These are phyloP conservation scores for Sceliomorpha sp. DNA, from an alignment of 2,888 invertebrate genomes.

Conservation along the genomic window DNA sequence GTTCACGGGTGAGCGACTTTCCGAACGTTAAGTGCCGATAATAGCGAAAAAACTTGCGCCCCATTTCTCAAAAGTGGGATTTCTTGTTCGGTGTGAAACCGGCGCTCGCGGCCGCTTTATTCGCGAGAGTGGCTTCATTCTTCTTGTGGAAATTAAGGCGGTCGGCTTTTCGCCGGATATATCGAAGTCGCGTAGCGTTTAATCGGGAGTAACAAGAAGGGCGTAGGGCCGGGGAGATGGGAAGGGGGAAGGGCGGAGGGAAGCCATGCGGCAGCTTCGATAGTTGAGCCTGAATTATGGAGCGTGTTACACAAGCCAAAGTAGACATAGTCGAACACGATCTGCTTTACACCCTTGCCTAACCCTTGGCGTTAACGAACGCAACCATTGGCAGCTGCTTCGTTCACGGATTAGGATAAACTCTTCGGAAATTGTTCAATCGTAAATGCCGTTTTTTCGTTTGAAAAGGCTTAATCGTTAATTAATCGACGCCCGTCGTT, in stretches of 20 bases:
- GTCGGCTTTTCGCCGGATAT: slow-evolving; percentile 44
- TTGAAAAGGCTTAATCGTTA: too few relatives aligned
- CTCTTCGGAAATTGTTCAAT: slow-evolving; percentile 21
- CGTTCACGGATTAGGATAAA: slow-evolving; percentile 46
- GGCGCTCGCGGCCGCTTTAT: slow-evolving; percentile 43
- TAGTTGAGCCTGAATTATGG: slow-evolving; percentile 65
- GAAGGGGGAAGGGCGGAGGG: too few relatives aligned
- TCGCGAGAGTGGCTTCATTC: slow-evolving; percentile 46
- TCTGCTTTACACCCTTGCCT: slow-evolving; percentile 39
- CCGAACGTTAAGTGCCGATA: slow-evolving; percentile 53
- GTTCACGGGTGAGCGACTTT: slow-evolving; percentile 45
- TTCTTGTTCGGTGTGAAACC: slow-evolving; percentile 48
- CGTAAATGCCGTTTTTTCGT: slow-evolving; percentile 25
- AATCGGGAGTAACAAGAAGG: slow-evolving; percentile 53
- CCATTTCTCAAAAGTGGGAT: slow-evolving; percentile 51
- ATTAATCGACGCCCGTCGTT: too few relatives aligned
- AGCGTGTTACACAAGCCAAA: slow-evolving; percentile 52
- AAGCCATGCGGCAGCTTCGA: too few relatives aligned
- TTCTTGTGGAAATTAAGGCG: slow-evolving; percentile 51
- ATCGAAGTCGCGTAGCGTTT: slow-evolving; percentile 56
- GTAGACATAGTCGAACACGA: slow-evolving; percentile 43
- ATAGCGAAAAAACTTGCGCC: slow-evolving; percentile 53
- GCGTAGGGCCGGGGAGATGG: too few relatives aligned
- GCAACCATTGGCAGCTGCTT: slow-evolving; percentile 35
- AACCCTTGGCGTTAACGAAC: slow-evolving; percentile 27